Evolutionary conservation across 2,113 vertebrate genomes (phyloP).

Genomic region (Myocastor coypus): DNA sequence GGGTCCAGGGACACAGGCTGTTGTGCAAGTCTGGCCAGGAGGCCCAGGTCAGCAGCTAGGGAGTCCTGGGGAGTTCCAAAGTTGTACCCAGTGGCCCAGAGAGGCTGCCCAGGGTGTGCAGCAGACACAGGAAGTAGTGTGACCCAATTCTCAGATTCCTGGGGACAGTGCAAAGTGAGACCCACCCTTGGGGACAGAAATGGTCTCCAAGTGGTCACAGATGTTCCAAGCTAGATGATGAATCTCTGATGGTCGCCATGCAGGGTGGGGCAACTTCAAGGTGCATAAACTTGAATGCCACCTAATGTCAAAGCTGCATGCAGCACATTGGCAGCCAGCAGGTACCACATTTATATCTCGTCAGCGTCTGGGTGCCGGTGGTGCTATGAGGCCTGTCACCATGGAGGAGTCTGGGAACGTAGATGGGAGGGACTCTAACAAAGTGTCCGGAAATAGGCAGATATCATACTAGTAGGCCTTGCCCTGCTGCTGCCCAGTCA

Average conservation of each 20-base stretch:
- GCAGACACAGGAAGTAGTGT: fast-evolving
- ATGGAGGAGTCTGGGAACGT: not conserved
- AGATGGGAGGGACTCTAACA: not conserved
- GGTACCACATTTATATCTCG: not conserved
- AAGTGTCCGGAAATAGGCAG: not conserved
- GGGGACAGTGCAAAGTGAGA: not conserved
- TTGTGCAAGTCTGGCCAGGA: not conserved
- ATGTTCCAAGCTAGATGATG: not conserved
- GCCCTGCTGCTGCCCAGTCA: not conserved
- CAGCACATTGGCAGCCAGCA: not conserved
- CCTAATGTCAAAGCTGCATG: not conserved
- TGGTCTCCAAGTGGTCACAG: no score
- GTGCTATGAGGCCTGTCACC: not conserved
- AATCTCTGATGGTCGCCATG: not conserved
- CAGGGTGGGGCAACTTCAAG: not conserved
- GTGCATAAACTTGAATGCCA: not conserved
- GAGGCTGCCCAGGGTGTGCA: not conserved
- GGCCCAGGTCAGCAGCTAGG: not conserved
- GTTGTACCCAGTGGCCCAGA: not conserved
- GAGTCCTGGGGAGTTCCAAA: not conserved
- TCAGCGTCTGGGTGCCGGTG: not conserved
- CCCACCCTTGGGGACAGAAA: not conserved
- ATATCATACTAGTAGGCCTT: not conserved
- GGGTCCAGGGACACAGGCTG: no score
- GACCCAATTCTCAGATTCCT: not conserved